These are phyloP conservation scores for Asbolus verrucosus DNA, from an alignment of 1,140 invertebrate species.

Conservation along the genomic window DNA sequence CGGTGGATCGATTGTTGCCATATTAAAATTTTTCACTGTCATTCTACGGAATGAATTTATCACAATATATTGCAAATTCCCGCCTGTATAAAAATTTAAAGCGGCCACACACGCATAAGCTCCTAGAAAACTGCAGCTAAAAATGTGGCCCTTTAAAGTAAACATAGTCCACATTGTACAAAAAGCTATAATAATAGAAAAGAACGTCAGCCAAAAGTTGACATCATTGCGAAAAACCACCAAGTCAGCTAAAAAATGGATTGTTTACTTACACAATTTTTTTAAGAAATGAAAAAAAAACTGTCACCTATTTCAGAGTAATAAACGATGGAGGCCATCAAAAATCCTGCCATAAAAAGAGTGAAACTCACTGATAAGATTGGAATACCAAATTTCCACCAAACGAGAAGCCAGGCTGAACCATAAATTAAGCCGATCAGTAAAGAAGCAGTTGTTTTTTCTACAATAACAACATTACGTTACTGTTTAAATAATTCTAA, in stretches of 20 bases:
- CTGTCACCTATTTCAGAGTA: constrained; percentile 69
- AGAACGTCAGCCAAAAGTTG: constrained; percentile 75
- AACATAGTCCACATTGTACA: constrained; percentile 68
- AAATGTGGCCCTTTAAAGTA: constrained; percentile 71
- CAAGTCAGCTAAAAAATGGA: constrained; percentile 70
- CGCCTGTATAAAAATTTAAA: constrained; percentile 74
- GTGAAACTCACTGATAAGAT: constrained; percentile 70
- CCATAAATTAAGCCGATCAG: constrained; percentile 64
- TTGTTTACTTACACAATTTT: too few relatives aligned
- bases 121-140: constrained; percentile 73
- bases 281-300: too few relatives aligned
- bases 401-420: constrained; percentile 67
- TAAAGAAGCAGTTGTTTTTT: constrained; percentile 49
- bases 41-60: constrained; percentile 75
- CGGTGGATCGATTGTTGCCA: constrained; percentile 73
- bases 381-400: constrained; percentile 72
- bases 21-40: constrained; percentile 70
- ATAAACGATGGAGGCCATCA: constrained; percentile 70
- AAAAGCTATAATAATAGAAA: constrained; percentile 67
- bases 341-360: constrained; percentile 69
- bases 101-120: constrained; percentile 73
- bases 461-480: constrained; percentile 44
- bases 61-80: constrained; percentile 77
- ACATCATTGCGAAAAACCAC: constrained; percentile 68
- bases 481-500: not conserved